Percentiles rank a stretch among this genome's conserved stretches.
These are phyloP conservation scores for Erinaceus europaeus DNA, from an alignment of 2,113 vertebrate species.

Conservation along the genomic window DNA sequence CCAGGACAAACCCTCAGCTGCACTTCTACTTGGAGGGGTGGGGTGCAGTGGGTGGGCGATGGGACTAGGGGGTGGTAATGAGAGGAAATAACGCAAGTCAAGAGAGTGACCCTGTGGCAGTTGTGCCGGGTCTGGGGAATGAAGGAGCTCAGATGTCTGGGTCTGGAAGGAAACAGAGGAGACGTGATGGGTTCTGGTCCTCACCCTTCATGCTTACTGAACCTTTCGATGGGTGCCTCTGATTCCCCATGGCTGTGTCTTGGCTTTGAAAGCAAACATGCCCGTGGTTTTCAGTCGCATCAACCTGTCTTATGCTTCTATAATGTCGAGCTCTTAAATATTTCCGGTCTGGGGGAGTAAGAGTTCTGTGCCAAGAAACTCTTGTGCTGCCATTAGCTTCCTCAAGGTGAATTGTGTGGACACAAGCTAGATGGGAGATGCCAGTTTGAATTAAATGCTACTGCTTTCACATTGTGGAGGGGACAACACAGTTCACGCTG, in stretches of 20 bases:
- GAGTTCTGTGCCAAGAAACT: not conserved
- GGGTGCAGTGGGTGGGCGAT: not conserved
- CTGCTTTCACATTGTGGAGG: not conserved
- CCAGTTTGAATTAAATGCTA: not conserved
- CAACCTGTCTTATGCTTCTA: not conserved
- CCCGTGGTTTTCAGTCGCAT: not conserved
- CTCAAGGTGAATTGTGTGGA: not conserved
- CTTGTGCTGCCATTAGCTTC: not conserved
- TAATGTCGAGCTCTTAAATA: not conserved
- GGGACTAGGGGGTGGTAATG: not conserved
- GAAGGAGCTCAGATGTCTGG: not conserved
- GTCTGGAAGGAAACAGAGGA: not conserved
- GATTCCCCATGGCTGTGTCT: not conserved
- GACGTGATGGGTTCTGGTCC: not conserved
- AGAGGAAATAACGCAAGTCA: not conserved
- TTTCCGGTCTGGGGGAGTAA: not conserved
- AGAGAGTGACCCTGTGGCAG: not conserved
- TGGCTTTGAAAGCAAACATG: not conserved
- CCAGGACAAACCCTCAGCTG: not conserved
- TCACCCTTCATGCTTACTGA: not conserved
- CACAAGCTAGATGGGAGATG: not conserved
- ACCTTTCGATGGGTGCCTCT: not conserved
- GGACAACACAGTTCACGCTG: not conserved
- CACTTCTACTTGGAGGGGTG: not conserved
- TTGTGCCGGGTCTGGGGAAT: not conserved